Evolutionary conservation across 2,797 vertebrate genomes (phyloP).

Genomic region (Atherinosoma microstoma): DNA sequence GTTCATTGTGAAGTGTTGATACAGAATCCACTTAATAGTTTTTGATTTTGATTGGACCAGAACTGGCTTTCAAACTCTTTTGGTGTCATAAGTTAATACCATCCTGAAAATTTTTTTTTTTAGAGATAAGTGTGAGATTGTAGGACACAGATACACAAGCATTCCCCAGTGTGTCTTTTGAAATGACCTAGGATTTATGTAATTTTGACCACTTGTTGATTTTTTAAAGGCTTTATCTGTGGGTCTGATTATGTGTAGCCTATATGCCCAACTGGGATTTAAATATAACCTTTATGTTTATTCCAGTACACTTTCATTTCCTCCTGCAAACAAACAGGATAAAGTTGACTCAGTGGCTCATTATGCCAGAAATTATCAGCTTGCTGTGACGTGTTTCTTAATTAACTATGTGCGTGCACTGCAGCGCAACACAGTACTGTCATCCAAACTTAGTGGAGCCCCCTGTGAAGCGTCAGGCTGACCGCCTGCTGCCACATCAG

Average conservation of each 20-base stretch:
- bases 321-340: neutral
- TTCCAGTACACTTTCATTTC: neutral
- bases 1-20: too few species aligned
- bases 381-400: slow-evolving; percentile 48
- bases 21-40: too few species aligned
- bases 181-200: slow-evolving; percentile 11
- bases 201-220: slow-evolving; percentile 36
- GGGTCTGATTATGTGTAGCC: neutral
- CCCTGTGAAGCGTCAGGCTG: slow-evolving; percentile 31
- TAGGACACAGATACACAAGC: neutral
- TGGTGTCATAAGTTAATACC: too few species aligned
- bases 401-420: slow-evolving; percentile 46
- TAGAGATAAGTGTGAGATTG: neutral
- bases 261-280: neutral
- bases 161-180: neutral
- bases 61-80: too few species aligned
- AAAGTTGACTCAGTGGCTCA: neutral
- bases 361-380: slow-evolving; percentile 22
- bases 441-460: slow-evolving; percentile 56
- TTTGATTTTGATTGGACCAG: too few species aligned
- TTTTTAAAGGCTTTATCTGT: neutral
- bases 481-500: slow-evolving; percentile 33
- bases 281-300: too few species aligned
- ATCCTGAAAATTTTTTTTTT: too few species aligned
- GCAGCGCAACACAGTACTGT: slow-evolving; percentile 44